phyloP scores from a whole-genome alignment of 2,797 vertebrate species.

The Podarcis siculus region DNA sequence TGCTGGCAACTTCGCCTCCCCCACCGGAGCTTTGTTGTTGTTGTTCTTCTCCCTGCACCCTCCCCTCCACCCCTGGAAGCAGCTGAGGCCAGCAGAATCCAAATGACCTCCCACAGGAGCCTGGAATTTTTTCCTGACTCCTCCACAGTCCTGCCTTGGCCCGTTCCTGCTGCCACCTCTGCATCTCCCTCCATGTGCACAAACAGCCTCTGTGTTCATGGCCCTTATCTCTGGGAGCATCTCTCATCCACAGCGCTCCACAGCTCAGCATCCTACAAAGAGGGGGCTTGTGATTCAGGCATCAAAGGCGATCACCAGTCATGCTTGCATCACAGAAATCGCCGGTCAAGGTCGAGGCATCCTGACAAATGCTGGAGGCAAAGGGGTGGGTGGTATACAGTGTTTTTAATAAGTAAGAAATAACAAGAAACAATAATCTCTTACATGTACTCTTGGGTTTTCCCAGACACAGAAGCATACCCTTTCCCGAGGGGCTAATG shows the following conservation, averaged over 20 bases:
- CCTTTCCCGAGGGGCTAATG: neutral
- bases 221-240: neutral
- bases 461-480: neutral
- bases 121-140: neutral
- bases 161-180: slow-evolving; percentile 9
- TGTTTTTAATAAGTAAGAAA: neutral
- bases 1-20: no score
- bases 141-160: neutral
- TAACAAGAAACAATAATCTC: neutral
- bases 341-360: no score
- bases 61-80: no score
- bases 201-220: neutral
- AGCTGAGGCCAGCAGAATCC: no score
- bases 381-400: no score
- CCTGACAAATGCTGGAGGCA: no score
- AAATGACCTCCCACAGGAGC: neutral
- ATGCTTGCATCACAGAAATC: neutral
- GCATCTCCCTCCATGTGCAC: neutral
- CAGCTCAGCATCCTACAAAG: neutral
- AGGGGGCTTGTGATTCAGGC: neutral
- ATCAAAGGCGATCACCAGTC: neutral
- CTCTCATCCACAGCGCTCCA: neutral
- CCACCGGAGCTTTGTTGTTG: no score
- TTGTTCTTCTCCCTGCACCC: no score
- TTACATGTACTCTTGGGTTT: neutral